Evolutionary conservation across 2,888 invertebrate species (phyloP).

Genomic region (Dynastes maya): DNA sequence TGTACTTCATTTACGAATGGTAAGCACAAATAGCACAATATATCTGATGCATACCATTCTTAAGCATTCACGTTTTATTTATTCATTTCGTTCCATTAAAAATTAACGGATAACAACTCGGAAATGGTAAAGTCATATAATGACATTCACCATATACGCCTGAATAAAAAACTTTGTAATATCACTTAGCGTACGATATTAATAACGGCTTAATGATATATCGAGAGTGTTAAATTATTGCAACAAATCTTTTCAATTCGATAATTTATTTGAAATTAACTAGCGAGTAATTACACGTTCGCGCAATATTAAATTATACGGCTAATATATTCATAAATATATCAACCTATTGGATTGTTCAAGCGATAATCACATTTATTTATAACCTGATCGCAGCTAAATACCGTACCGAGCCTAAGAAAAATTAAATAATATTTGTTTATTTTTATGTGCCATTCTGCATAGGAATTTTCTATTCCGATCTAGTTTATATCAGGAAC

Average conservation of each 20-base stretch:
- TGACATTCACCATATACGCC: background rate
- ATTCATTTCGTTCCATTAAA: no score
- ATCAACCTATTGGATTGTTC: conserved; percentile 27
- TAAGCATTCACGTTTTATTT: no score
- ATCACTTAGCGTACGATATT: conserved; percentile 12
- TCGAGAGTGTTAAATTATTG: conserved; percentile 35
- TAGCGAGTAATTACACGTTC: conserved; percentile 28
- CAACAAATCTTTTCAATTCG: conserved; percentile 27
- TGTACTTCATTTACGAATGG: no score
- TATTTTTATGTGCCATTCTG: no score
- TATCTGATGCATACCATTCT: no score
- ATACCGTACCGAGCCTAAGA: background rate
- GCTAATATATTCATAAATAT: conserved; percentile 31
- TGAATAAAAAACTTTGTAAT: background rate
- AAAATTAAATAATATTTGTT: background rate
- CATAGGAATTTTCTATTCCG: no score
- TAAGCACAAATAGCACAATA: no score
- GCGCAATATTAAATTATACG: conserved; percentile 17
- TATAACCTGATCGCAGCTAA: conserved; percentile 2
- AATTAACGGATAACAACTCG: no score
- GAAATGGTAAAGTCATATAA: background rate
- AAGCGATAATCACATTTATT: conserved; percentile 16
- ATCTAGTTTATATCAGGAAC: no score
- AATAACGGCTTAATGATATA: conserved; percentile 34
- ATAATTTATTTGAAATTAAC: conserved; percentile 42